Evolutionary conservation across 2,113 vertebrate species (phyloP), one percentile per base, ranked within the genome.

Genomic region (Bostrychus sinensis): DNA sequence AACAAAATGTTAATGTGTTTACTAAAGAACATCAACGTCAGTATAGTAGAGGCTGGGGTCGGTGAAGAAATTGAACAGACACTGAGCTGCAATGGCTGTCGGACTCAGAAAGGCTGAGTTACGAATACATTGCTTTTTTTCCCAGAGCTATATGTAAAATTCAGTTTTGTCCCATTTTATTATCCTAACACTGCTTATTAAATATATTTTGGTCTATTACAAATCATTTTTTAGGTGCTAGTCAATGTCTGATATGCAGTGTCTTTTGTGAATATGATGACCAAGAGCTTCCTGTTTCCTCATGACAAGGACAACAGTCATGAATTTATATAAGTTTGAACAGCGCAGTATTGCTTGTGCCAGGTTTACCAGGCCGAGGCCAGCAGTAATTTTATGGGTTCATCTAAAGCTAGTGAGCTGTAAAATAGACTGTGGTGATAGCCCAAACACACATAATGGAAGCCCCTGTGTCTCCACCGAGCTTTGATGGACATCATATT

Each of bases 381-480:
- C 62, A 60, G n/a, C 71, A 46, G 51, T 78, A 67, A 78, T 87
- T 85, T 86, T 84, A 84, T 83, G 82, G 66, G 83, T 87, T 89
- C 80, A 90, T 87, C 82, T 72, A 80, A 80, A 88, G 72, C 75
- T 86, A 84, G 85, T 86, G 88, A 90, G 82, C 85, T 91, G 86
- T 91, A 88, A 90, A 90, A 92, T 89, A 83, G 85, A 86, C 83
- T 88, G 70, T 81, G 59, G 77, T 38, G 65, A 85, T 89, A 82
- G 76, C 68, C 77, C 68, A 75, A 81, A 82, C 70, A 70, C 43
- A 77, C 54, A 75, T 67, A 65, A 57, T 75, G 42, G 76, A 68
- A 71, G 62, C 73, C 74, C 72, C 63, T 73, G 69, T 87, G 83
- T 85, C 46, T 86, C 73, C 57, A 64, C 66, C 13, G 72, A 72